A percentile compares a stretch with the other conserved stretches of the same genome.
Conservation (phyloP, 2,113 vertebrate genomes). For the Albula glossodonta region DNA sequence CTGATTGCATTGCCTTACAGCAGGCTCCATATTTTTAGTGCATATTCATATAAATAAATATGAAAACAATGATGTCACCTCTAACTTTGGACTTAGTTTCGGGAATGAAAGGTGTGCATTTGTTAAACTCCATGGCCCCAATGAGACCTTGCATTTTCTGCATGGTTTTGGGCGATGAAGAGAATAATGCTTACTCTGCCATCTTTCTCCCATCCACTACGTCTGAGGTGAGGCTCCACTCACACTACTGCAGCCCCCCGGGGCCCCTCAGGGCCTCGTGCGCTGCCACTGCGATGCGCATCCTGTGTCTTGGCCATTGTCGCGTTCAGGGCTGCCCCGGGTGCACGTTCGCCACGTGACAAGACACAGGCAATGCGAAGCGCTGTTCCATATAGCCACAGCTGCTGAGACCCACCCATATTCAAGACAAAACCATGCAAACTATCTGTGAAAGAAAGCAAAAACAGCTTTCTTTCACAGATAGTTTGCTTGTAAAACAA, state of each 20-base stretch:
- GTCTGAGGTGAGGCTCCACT: neutral
- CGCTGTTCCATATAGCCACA: neutral
- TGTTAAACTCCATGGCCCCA: neutral
- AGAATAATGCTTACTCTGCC: neutral
- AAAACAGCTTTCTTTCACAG: too few relatives aligned
- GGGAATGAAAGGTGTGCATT: constrained; percentile 5
- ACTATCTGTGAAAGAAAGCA: too few relatives aligned
- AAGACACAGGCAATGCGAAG: constrained; percentile 4
- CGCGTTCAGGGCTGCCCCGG: neutral
- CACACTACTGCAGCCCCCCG: neutral
- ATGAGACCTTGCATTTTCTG: neutral
- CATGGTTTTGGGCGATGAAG: constrained; percentile 1
- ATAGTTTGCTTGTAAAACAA: too few relatives aligned
- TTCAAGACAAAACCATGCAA: too few relatives aligned
- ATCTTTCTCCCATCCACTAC: neutral
- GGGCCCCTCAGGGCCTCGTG: neutral
- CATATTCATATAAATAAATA: constrained; percentile 20
- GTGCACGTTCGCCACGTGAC: neutral
- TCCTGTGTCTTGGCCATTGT: neutral
- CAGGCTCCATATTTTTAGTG: constrained; percentile 25
- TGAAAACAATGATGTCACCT: neutral
- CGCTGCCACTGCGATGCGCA: neutral
- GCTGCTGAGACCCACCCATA: too few relatives aligned
- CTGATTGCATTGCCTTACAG: constrained; percentile 28
- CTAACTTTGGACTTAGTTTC: neutral